Evolutionary conservation across 2,888 invertebrate genomes (phyloP), one percentile per base, ranked within the genome.

Genomic region (Carterocephalus palaemon): DNA sequence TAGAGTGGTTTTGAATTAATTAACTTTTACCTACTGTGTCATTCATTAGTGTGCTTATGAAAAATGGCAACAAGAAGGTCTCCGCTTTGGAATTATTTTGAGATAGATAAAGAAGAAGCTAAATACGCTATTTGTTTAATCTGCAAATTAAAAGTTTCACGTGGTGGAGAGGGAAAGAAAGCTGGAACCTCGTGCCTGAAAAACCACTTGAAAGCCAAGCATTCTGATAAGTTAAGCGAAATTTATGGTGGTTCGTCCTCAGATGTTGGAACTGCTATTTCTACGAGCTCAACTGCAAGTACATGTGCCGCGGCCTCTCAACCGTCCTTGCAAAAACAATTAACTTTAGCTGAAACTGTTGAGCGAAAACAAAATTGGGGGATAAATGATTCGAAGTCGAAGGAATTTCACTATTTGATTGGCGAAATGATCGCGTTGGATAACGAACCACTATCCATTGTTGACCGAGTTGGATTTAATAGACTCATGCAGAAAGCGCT

Each of bases 401-500:
- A n/a, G n/a, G n/a, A n/a, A n/a, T n/a, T n/a, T 1, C n/a, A 31
- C 5, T 31, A 31, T 4, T 31, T 31, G 7, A 12, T 28, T 6
- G 28, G 12, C 12, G 28, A 28, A 12, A 28, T 28, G 28, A 13
- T 28, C 7, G 28, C 28, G 7, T 2, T 13, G 4, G 28, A 28
- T 13, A 13, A 28, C 7, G 12, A 28, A 13, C 62, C 66, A 19
- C 48, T 64, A 2, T 51, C 48, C 13, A 48, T 67, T 7, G 59
- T 66, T 37, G 59, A 67, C 53, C 37, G 46, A 19, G 42, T 48
- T 12, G 65, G 64, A 4, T 67, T 63, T 46, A 51, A 36, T 13
- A 57, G 62, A 39, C 59, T 64, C 16, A 5, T 62, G 16, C 31
- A 56, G 49, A 32, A 58, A 49, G 55, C 58, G 8, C 23, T 60